Evolutionary conservation across 2,888 invertebrate genomes (phyloP), one percentile per base, ranked within the genome.

Genomic region (Hanleya hanleyi): DNA sequence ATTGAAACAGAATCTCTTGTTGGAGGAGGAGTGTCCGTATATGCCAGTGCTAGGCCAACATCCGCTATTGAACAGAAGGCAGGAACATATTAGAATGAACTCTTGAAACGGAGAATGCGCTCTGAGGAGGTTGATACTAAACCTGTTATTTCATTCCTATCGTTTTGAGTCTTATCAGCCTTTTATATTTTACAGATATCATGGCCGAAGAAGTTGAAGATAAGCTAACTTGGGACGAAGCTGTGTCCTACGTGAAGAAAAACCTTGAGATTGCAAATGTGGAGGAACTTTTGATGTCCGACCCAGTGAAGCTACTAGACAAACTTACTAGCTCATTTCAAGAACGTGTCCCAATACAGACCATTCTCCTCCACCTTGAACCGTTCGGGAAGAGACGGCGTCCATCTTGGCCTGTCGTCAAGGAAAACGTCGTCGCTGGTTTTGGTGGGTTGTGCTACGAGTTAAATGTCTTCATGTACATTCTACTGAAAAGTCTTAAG

Each of bases 401-500:
- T 12, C 81, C 80, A n/a, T 67, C 69, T 4, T 47, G 64, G 49
- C 61, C 70, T 0, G 73, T 71, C n/a, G 78, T 81, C 36, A 77
- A 77, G 49, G 65, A 49, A 4, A 71, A 73, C 9, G 62, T 79
- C 1, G 50, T 76, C 26, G 38, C 66, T 5, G 74, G 73, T 22
- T 26, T 66, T 15, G 81, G 80, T 4, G 81, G 81, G 1, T 38
- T 81, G n/a, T 81, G 81, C 51, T 78, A 74, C 38, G 76, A 71
- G 37, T 49, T 76, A 18, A 77, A 80, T 62, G 62, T 75, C 7
- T 74, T 77, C n/a, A 37, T 74, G n/a, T 79, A 71, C 66, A 68
- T 37, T 22, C 61, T 81, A 12, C 68, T 81, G 7, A 67, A 73
- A 29, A 76, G 69, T 33, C 36, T 80, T 1, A 77, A 74, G 0